Evolutionary conservation across 2,888 invertebrate species (phyloP).

Genomic region (Apoda limacodes): DNA sequence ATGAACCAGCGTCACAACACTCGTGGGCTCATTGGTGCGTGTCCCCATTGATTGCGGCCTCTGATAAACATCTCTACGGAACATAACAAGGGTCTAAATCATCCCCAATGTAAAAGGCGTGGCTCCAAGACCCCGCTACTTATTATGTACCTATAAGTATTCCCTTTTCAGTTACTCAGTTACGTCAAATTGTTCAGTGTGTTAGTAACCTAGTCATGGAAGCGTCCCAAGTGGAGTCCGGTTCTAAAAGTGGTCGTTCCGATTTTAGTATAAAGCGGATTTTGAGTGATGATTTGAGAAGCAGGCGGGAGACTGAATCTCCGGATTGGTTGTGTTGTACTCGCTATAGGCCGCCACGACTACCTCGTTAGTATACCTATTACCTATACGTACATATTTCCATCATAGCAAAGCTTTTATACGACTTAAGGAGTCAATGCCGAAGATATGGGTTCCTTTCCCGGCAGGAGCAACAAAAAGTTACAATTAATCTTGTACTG

Average conservation of each 20-base stretch:
- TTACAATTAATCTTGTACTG: constrained; percentile 2
- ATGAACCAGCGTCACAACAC: constrained; percentile 61
- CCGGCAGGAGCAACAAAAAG: too few relatives aligned
- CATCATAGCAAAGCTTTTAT: too few relatives aligned
- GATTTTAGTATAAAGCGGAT: constrained; percentile 75
- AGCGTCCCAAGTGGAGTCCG: constrained; percentile 36
- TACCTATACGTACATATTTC: too few relatives aligned
- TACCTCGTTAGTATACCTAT: constrained; percentile 76
- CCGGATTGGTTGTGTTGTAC: constrained; percentile 78
- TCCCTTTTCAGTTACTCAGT: constrained; percentile 15
- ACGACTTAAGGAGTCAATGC: too few relatives aligned
- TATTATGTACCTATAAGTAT: constrained; percentile 22
- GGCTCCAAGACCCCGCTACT: constrained; percentile 26
- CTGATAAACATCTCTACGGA: constrained; percentile 37
- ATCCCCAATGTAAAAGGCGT: constrained; percentile 28
- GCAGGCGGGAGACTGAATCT: constrained; percentile 24
- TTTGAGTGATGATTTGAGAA: constrained; percentile 54
- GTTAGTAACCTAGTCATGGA: constrained; percentile 38
- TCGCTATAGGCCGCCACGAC: constrained; percentile 77
- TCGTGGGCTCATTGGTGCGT: constrained; percentile 43
- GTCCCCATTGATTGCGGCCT: constrained; percentile 35
- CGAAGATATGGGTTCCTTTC: too few relatives aligned
- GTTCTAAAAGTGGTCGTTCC: constrained; percentile 42
- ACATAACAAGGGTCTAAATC: constrained; percentile 20
- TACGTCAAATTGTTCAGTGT: constrained; percentile 14